Conservation (phyloP, 2,888 invertebrate species). For the Fragum fragum region DNA sequence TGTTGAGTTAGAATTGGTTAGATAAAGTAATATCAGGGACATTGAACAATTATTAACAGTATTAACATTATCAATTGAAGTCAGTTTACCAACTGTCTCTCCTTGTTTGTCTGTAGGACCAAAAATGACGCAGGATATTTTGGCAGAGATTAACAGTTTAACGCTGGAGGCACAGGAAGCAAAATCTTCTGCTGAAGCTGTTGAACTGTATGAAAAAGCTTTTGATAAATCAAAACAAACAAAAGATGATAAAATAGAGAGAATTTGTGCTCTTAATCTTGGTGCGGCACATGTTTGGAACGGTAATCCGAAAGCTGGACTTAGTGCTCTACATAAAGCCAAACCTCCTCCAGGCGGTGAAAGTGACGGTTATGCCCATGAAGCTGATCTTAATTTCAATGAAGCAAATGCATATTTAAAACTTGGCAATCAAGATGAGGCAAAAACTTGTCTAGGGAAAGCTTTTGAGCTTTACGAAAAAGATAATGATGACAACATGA, state of each 20-base stretch:
- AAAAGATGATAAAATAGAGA: conserved; percentile 70
- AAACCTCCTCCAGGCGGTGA: conserved; percentile 69
- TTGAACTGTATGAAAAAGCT: conserved; percentile 65
- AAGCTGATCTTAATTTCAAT: conserved; percentile 81
- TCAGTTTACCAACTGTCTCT: too few relatives aligned
- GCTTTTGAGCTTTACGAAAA: conserved; percentile 48
- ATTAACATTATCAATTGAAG: too few relatives aligned
- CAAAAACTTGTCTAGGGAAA: conserved; percentile 72
- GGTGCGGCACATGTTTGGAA: conserved; percentile 80
- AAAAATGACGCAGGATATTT: conserved; percentile 7
- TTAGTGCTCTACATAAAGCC: conserved; percentile 74
- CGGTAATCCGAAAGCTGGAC: conserved; percentile 71
- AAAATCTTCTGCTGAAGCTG: conserved; percentile 51
- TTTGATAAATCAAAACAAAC: conserved; percentile 69
- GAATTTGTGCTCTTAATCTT: conserved; percentile 83
- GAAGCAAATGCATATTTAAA: conserved; percentile 80
- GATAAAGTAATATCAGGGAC: too few relatives aligned
- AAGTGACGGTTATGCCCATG: conserved; percentile 72
- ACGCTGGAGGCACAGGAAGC: conserved; percentile 13
- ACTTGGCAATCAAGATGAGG: conserved; percentile 65
- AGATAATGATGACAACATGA: conserved; percentile 3
- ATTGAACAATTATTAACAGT: too few relatives aligned
- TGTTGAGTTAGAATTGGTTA: too few relatives aligned
- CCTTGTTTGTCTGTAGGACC: not conserved
- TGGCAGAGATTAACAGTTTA: conserved; percentile 5